Evolutionary conservation across 2,113 vertebrate species (phyloP).

Genomic region (Oxyura jamaicensis): DNA sequence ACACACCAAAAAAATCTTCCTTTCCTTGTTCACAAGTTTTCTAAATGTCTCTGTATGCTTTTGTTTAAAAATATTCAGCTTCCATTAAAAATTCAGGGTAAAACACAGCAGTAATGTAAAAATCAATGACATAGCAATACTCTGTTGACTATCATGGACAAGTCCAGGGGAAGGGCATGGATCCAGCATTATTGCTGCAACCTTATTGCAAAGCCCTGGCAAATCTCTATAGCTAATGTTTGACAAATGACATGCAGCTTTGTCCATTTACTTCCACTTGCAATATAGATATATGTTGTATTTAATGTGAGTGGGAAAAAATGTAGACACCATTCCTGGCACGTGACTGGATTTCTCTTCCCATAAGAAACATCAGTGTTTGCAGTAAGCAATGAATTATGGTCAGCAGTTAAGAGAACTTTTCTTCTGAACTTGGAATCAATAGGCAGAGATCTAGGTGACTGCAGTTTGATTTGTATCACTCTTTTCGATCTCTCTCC

Average conservation of each 20-base stretch:
- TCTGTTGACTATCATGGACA: background rate
- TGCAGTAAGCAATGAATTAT: background rate
- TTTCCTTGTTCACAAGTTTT: background rate
- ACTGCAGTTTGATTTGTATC: background rate
- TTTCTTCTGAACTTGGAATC: background rate
- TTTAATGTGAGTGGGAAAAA: background rate
- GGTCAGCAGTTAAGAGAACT: background rate
- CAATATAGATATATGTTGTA: background rate
- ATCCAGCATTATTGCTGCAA: background rate
- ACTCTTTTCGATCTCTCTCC: background rate
- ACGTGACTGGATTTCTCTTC: background rate
- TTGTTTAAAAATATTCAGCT: background rate
- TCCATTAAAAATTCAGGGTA: background rate
- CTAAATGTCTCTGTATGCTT: background rate
- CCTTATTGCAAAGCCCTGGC: background rate
- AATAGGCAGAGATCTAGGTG: background rate
- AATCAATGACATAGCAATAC: background rate
- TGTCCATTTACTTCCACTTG: background rate
- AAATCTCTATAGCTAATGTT: background rate
- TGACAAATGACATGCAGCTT: background rate
- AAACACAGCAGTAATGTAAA: background rate
- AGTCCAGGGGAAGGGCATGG: background rate
- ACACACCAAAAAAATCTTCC: background rate
- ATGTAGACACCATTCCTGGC: background rate
- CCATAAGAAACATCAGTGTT: background rate